A percentile compares a stretch with the other conserved stretches of the same genome.
Evolutionary conservation across 2,797 vertebrate genomes (phyloP).

Genomic region (Peromyscus nudipes): DNA sequence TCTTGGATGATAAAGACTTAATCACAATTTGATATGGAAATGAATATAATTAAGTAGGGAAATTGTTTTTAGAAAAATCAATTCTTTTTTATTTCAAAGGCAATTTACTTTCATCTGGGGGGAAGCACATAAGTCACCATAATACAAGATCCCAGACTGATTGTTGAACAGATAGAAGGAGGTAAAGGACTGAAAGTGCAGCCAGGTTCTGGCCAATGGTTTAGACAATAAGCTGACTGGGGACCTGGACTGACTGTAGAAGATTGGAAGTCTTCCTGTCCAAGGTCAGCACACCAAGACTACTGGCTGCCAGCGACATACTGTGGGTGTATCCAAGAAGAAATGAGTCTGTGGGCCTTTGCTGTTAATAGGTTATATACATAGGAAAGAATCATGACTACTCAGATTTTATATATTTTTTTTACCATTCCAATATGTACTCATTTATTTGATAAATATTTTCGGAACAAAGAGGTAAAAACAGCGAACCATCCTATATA

Average conservation of each 20-base stretch:
- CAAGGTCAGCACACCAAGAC: background rate
- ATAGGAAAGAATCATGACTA: background rate
- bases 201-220: background rate
- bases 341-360: background rate
- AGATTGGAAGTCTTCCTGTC: background rate
- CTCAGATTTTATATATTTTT: background rate
- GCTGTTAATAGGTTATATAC: background rate
- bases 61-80: background rate
- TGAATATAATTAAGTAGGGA: background rate
- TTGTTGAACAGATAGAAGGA: background rate
- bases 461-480: constrained; percentile 6
- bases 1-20: background rate
- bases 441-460: constrained; percentile 8
- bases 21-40: background rate
- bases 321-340: background rate
- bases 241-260: background rate
- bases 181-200: background rate
- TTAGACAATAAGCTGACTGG: too few relatives aligned
- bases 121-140: background rate
- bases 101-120: background rate
- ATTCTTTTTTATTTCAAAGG: background rate
- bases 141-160: background rate
- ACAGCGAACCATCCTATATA: background rate
- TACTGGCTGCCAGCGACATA: background rate
- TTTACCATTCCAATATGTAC: background rate